Evolutionary conservation across 2,888 invertebrate species (phyloP).

Genomic region (Caenorhabditis sp.): DNA sequence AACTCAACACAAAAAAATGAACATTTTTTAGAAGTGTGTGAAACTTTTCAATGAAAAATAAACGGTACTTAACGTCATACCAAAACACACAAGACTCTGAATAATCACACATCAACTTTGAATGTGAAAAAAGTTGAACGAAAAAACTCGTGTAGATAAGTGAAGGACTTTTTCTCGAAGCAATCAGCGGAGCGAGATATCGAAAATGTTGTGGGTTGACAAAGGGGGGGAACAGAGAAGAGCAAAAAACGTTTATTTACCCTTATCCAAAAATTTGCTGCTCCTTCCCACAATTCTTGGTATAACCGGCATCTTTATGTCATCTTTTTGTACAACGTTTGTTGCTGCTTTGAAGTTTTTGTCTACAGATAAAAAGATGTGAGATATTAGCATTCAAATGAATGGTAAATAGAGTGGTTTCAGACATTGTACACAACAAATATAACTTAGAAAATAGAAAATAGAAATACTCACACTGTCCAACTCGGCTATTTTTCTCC

Average conservation of each 20-base stretch:
- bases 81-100: neutral
- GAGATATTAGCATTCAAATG: neutral
- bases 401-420: neutral
- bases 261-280: neutral
- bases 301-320: neutral
- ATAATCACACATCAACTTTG: neutral
- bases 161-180: neutral
- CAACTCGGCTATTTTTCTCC: too few species aligned
- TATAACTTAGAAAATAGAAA: too few species aligned
- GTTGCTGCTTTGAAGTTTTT: neutral
- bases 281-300: neutral
- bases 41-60: neutral
- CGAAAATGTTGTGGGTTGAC: neutral
- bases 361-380: neutral
- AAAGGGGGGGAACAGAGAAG: neutral
- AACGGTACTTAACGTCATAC: neutral
- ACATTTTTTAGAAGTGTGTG: neutral
- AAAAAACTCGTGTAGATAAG: neutral
- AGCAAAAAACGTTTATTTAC: neutral
- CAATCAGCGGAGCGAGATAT: neutral
- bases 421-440: too few species aligned
- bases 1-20: too few species aligned
- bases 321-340: neutral
- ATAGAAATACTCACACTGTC: too few species aligned
- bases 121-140: neutral